A percentile compares a stretch with the other conserved stretches of the same genome.
These are phyloP conservation scores for Lithophane ornitopus DNA, from an alignment of 2,888 invertebrate genomes.

Conservation along the genomic window DNA sequence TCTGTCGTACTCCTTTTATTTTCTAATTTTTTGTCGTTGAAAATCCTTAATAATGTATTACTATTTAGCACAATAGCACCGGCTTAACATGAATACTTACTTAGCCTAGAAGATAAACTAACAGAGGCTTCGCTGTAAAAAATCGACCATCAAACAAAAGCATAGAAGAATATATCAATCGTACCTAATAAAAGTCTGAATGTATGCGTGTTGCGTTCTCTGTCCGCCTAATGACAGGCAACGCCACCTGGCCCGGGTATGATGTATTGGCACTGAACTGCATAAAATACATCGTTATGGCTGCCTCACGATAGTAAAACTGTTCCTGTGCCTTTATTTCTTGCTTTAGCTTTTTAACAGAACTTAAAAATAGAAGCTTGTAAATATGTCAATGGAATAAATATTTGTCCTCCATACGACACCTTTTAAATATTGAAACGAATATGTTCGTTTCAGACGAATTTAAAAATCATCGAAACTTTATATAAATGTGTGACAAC, in stretches of 20 bases:
- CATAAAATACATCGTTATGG: slow-evolving; percentile 34
- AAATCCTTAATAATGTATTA: no score
- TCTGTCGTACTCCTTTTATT: no score
- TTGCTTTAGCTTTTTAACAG: neutral
- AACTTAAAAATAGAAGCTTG: neutral
- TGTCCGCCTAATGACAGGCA: slow-evolving; percentile 25
- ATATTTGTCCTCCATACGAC: neutral
- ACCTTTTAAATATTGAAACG: neutral
- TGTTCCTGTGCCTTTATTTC: neutral
- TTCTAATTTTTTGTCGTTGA: no score
- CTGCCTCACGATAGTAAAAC: slow-evolving; percentile 11
- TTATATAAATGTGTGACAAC: neutral
- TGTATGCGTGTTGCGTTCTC: slow-evolving; percentile 31
- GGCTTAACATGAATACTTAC: no score
- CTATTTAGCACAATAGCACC: no score
- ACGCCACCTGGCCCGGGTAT: slow-evolving; percentile 28
- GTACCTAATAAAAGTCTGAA: slow-evolving; percentile 53
- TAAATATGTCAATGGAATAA: neutral
- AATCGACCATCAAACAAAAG: slow-evolving; percentile 6
- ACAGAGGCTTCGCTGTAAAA: neutral
- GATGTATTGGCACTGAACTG: slow-evolving; percentile 48
- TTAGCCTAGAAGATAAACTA: no score
- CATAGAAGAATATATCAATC: slow-evolving; percentile 35
- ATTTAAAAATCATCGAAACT: neutral
- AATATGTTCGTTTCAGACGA: neutral